Percentiles rank a stretch among this genome's conserved stretches.
Conservation (phyloP, 2,888 invertebrate genomes). For the Euzophera pinguis region DNA sequence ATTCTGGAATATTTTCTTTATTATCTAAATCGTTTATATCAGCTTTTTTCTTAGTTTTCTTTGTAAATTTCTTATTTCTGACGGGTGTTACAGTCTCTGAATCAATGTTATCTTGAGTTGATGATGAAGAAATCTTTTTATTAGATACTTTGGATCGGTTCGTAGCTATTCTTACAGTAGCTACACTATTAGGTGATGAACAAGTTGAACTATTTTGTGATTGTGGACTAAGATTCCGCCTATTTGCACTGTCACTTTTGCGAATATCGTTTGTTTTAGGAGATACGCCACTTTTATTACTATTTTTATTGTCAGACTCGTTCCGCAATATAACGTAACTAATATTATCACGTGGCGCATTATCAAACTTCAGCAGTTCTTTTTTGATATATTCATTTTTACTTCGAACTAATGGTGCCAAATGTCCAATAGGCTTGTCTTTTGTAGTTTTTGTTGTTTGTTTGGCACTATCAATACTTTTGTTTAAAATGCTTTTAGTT, state of each 20-base stretch:
- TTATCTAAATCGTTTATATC: conserved; percentile 35
- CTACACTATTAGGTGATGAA: conserved; percentile 58
- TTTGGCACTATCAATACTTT: conserved; percentile 28
- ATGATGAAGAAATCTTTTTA: conserved; percentile 37
- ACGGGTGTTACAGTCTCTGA: conserved; percentile 36
- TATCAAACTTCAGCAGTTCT: conserved; percentile 40
- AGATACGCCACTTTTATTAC: conserved; percentile 28
- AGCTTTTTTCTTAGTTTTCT: conserved; percentile 37
- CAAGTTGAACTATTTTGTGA: conserved; percentile 58
- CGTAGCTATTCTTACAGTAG: conserved; percentile 48
- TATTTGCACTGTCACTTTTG: conserved; percentile 24
- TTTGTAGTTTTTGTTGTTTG: conserved; percentile 22
- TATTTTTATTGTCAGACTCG: conserved; percentile 38
- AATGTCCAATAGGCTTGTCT: conserved; percentile 17
- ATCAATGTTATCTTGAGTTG: conserved; percentile 38
- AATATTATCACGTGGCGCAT: conserved; percentile 30
- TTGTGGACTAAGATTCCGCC: conserved; percentile 33
- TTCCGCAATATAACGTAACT: conserved; percentile 51
- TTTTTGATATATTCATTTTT: conserved; percentile 37
- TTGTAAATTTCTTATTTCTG: conserved; percentile 41
- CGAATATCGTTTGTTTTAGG: conserved; percentile 23
- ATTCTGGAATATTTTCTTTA: conserved; percentile 57
- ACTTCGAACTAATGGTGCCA: conserved; percentile 20
- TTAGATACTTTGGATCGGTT: conserved; percentile 30
- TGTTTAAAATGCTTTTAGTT: conserved; percentile 25